Conservation (phyloP, 1,140 invertebrate genomes). For the Drosophila tsacasi region DNA sequence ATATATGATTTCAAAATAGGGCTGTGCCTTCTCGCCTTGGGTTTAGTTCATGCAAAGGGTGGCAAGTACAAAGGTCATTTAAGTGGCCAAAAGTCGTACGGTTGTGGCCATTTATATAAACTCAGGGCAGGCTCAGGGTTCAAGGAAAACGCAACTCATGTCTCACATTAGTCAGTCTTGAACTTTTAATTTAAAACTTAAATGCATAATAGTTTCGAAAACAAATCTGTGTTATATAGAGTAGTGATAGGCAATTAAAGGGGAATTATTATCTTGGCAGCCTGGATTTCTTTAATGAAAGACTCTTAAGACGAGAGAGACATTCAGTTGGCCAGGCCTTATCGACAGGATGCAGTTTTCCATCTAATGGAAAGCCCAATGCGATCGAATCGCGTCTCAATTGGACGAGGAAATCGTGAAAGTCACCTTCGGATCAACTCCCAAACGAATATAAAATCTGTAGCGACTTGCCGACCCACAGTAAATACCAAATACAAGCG, state of each 20-base stretch:
- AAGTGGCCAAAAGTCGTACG: background rate
- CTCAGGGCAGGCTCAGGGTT: background rate
- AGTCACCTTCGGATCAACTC: slow-evolving; percentile 46
- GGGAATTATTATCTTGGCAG: background rate
- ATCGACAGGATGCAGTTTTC: slow-evolving; percentile 42
- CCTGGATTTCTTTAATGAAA: slow-evolving; percentile 10
- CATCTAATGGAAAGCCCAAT: slow-evolving; percentile 15
- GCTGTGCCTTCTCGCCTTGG: background rate
- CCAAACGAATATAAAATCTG: slow-evolving; percentile 56
- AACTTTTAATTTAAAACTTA: slow-evolving; percentile 4
- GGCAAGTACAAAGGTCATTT: background rate
- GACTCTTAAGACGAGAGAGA: slow-evolving; percentile 2
- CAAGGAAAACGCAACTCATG: slow-evolving; percentile 1
- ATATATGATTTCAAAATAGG: background rate
- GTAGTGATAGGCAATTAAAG: background rate
- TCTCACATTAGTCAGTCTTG: slow-evolving; percentile 3
- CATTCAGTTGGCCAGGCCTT: slow-evolving; percentile 9
- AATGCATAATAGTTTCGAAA: background rate
- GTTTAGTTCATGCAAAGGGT: background rate
- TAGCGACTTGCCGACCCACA: slow-evolving; percentile 56
- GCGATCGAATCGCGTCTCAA: slow-evolving; percentile 11
- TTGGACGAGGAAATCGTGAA: slow-evolving; percentile 71
- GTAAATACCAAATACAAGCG: slow-evolving; percentile 50
- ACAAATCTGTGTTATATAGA: background rate
- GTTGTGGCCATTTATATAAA: background rate